Evolutionary conservation across 2,888 invertebrate genomes (phyloP).

Genomic region (Theodoxus fluviatilis): DNA sequence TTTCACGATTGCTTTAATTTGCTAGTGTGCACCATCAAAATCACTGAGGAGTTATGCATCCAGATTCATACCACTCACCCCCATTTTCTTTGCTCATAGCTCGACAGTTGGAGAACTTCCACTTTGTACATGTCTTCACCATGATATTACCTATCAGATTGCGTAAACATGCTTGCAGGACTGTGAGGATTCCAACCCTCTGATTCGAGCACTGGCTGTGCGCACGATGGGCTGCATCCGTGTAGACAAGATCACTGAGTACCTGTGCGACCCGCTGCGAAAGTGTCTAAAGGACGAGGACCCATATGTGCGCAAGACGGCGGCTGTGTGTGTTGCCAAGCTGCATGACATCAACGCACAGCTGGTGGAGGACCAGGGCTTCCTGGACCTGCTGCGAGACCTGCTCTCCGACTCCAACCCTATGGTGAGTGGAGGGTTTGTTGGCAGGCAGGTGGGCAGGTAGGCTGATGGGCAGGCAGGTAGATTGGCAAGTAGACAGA

Average conservation of each 20-base stretch:
- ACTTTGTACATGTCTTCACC: too few species aligned
- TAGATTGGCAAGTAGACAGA: too few species aligned
- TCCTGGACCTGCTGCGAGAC: slow-evolving; percentile 95
- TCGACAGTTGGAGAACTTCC: too few species aligned
- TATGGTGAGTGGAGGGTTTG: slow-evolving; percentile 85
- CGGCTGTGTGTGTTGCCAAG: slow-evolving; percentile 99
- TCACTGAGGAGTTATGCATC: too few species aligned
- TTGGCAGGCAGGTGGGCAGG: too few species aligned
- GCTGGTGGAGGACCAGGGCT: slow-evolving; percentile 85
- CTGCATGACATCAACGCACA: slow-evolving; percentile 90
- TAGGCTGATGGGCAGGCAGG: too few species aligned
- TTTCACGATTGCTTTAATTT: too few species aligned
- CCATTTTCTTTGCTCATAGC: too few species aligned
- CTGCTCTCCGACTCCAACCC: slow-evolving; percentile 98
- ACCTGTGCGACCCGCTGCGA: slow-evolving; percentile 95
- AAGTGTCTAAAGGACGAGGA: slow-evolving; percentile 72
- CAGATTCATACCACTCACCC: too few species aligned
- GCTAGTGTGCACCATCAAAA: too few species aligned
- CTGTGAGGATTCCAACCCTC: slow-evolving; percentile 98
- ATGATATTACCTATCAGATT: too few species aligned
- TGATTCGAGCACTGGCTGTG: slow-evolving; percentile 97
- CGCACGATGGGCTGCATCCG: slow-evolving; percentile 99
- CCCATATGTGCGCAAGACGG: slow-evolving; percentile 82
- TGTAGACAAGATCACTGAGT: slow-evolving; percentile 99
- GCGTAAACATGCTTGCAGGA: slow-evolving; percentile 76